Conservation (phyloP, 2,797 vertebrate species). For the Meriones psammophilus region DNA sequence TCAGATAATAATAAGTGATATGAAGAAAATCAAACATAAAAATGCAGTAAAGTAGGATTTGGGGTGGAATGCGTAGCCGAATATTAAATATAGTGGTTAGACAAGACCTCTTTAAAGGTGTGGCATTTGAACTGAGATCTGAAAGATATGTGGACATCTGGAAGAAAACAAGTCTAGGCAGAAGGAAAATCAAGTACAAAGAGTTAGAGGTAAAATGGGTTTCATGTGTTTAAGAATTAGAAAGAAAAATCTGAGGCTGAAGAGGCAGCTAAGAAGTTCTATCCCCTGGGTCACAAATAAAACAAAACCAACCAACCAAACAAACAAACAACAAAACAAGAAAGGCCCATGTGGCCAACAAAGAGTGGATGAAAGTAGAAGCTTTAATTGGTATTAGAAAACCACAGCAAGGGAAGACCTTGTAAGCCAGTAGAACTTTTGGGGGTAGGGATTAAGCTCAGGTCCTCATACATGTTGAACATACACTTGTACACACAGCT, state of each 20-base stretch:
- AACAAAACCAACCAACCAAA: background rate
- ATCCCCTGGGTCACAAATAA: background rate
- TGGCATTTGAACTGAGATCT: background rate
- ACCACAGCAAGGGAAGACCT: background rate
- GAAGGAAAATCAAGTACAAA: background rate
- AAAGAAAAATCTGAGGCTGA: background rate
- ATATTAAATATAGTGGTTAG: background rate
- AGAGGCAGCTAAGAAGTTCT: background rate
- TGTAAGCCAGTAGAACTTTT: background rate
- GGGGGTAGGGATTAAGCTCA: background rate
- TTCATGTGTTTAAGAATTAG: conserved; percentile 54
- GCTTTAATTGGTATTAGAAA: background rate
- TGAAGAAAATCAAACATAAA: conserved; percentile 40
- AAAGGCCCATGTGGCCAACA: background rate
- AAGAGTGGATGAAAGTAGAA: background rate
- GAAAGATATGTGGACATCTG: background rate
- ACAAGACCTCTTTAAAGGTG: background rate
- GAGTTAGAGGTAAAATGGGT: background rate
- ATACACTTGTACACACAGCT: background rate
- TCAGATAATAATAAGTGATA: background rate
- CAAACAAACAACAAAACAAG: background rate
- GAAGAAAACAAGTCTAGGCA: conserved; percentile 52
- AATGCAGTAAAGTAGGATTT: background rate
- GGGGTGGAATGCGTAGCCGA: background rate
- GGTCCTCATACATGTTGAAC: background rate